These are phyloP conservation scores for Siderastrea siderea DNA, from an alignment of 92 coral and sea anemone genomes.

Conservation along the genomic window DNA sequence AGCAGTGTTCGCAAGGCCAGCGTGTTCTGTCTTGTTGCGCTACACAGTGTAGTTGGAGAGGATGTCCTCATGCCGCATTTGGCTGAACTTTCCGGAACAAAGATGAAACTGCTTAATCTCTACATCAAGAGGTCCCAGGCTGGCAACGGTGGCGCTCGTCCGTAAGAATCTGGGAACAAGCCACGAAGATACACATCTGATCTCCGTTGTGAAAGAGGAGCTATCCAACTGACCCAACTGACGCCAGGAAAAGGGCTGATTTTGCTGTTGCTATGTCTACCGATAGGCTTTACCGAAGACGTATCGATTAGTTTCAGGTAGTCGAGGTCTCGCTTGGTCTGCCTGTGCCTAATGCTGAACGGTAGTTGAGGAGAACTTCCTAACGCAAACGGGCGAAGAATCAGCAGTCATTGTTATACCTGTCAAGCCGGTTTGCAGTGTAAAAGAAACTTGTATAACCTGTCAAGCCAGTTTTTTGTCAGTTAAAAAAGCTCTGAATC, in stretches of 20 bases:
- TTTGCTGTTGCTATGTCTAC: not conserved
- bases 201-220: not conserved
- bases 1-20: conserved; percentile 99
- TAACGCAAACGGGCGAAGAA: not conserved
- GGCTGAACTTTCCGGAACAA: conserved; percentile 96
- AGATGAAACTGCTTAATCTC: conserved; percentile 97
- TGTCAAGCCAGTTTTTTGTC: not conserved
- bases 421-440: not conserved
- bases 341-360: not conserved
- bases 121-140: conserved; percentile 98
- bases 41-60: conserved; percentile 92
- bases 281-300: not conserved
- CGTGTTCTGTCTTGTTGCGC: conserved; percentile 96
- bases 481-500: not conserved
- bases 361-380: not conserved
- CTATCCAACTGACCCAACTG: not conserved
- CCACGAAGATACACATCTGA: not conserved
- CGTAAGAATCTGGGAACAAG: conserved; percentile 57
- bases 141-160: conserved; percentile 84
- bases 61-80: conserved; percentile 85
- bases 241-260: not conserved
- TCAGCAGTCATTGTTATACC: not conserved
- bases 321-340: conserved; percentile 11
- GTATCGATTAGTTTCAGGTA: not conserved
- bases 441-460: not conserved